These are phyloP conservation scores for Hemistola chrysoprasaria DNA, from an alignment of 2,888 invertebrate species.

Conservation along the genomic window DNA sequence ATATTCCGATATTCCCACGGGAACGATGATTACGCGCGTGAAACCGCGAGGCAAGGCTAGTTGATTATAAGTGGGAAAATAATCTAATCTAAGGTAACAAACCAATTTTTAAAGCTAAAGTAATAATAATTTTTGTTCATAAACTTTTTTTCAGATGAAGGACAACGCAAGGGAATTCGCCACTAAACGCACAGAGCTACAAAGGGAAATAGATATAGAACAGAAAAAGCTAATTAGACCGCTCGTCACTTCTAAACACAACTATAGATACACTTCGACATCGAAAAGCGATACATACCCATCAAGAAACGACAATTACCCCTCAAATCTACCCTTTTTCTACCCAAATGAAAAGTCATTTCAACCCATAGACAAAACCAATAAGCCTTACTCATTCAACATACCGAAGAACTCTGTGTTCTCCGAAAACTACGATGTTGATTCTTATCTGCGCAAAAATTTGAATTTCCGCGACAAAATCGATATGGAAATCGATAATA, in stretches of 20 bases:
- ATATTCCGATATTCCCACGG: too few species aligned
- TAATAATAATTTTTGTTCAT: too few species aligned
- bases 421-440: constrained; percentile 66
- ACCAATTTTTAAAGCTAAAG: too few species aligned
- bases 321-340: constrained; percentile 59
- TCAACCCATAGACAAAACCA: constrained; percentile 46
- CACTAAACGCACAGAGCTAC: constrained; percentile 68
- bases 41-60: too few species aligned
- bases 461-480: constrained; percentile 54
- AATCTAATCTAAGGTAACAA: too few species aligned
- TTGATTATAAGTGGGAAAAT: too few species aligned
- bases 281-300: constrained; percentile 49
- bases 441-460: constrained; percentile 64
- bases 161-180: constrained; percentile 74
- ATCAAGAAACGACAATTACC: constrained; percentile 49
- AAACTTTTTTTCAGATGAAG: constrained; percentile 69
- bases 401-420: constrained; percentile 70
- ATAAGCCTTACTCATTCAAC: constrained; percentile 66
- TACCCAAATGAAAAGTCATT: constrained; percentile 41
- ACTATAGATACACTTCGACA: constrained; percentile 25
- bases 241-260: constrained; percentile 17
- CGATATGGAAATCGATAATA: constrained; percentile 19
- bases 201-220: constrained; percentile 70
- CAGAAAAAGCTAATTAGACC: constrained; percentile 45
- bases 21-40: too few species aligned